Conservation (phyloP, 2,888 invertebrate species). For the Agrenia bidenticulata region DNA sequence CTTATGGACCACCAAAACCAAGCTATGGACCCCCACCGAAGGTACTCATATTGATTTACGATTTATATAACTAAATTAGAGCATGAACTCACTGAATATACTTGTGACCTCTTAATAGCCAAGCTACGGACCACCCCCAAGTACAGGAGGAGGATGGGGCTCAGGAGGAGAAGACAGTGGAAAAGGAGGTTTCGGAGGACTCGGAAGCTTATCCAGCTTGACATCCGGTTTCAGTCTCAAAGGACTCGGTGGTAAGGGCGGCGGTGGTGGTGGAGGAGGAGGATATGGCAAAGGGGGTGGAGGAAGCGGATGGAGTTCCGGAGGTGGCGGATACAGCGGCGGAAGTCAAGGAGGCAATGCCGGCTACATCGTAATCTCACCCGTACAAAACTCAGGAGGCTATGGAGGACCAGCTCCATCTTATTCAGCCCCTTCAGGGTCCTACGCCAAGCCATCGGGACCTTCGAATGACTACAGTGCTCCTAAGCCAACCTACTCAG, state of each 20-base stretch:
- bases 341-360: conserved; percentile 25
- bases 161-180: conserved; percentile 24
- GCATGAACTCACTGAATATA: background rate
- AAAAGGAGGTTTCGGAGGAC: conserved; percentile 25
- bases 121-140: conserved; percentile 4
- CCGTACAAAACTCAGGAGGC: conserved; percentile 33
- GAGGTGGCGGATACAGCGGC: conserved; percentile 13
- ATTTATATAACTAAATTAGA: background rate
- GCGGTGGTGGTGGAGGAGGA: conserved; percentile 21
- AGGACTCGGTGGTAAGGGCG: conserved; percentile 24
- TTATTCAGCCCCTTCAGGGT: conserved; percentile 26
- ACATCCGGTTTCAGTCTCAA: conserved; percentile 25
- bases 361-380: conserved; percentile 49
- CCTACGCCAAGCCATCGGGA: conserved; percentile 29
- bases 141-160: conserved; percentile 12
- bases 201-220: conserved; percentile 12
- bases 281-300: conserved; percentile 22
- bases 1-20: conserved; percentile 33
- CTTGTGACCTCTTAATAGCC: background rate
- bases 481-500: conserved; percentile 23
- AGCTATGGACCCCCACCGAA: conserved; percentile 30
- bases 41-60: background rate
- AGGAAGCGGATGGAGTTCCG: conserved; percentile 20
- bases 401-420: conserved; percentile 31
- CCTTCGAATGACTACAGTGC: conserved; percentile 27